These are phyloP conservation scores for Amphiprion ocellaris DNA, from an alignment of 2,113 vertebrate genomes.

Conservation along the genomic window DNA sequence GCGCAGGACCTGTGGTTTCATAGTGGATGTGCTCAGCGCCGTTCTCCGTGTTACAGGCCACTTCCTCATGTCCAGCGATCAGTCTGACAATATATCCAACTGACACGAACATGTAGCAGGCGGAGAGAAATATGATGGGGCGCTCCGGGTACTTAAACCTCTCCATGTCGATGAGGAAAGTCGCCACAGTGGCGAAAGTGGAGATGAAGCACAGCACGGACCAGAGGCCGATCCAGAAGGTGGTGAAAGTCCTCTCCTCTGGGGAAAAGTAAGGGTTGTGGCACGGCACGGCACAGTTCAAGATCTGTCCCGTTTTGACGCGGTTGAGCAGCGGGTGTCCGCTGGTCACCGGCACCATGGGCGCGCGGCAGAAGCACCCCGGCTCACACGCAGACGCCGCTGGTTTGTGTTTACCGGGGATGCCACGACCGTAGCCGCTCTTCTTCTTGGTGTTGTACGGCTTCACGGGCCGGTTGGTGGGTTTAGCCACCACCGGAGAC, in stretches of 20 bases:
- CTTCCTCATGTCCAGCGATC: constrained; percentile 90
- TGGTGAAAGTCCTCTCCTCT: constrained; percentile 91
- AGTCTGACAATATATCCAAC: constrained; percentile 91
- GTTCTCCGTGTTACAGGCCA: constrained; percentile 88
- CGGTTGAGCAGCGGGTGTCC: constrained; percentile 89
- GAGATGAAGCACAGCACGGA: constrained; percentile 93
- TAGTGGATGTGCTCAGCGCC: constrained; percentile 87
- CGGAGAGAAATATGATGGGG: constrained; percentile 94
- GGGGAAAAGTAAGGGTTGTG: constrained; percentile 91
- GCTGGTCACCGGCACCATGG: constrained; percentile 90
- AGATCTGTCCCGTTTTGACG: constrained; percentile 89
- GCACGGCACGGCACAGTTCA: constrained; percentile 92
- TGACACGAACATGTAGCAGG: constrained; percentile 94
- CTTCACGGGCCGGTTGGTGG: constrained; percentile 73
- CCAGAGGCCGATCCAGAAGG: constrained; percentile 95
- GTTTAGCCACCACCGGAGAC: constrained; percentile 77
- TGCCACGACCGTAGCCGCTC: constrained; percentile 43
- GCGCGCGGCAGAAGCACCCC: constrained; percentile 90
- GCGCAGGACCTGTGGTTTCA: constrained; percentile 92
- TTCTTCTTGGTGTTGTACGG: constrained; percentile 81
- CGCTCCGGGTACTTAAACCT: constrained; percentile 94
- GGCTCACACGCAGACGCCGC: constrained; percentile 83
- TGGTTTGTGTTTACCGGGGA: constrained; percentile 71
- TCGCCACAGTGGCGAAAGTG: constrained; percentile 92
- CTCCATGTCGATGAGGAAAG: constrained; percentile 94